Percentiles rank a stretch among this genome's conserved stretches.
phyloP scores from a whole-genome alignment of 1,140 invertebrate species.

The Cardiocondyla obscurior region DNA sequence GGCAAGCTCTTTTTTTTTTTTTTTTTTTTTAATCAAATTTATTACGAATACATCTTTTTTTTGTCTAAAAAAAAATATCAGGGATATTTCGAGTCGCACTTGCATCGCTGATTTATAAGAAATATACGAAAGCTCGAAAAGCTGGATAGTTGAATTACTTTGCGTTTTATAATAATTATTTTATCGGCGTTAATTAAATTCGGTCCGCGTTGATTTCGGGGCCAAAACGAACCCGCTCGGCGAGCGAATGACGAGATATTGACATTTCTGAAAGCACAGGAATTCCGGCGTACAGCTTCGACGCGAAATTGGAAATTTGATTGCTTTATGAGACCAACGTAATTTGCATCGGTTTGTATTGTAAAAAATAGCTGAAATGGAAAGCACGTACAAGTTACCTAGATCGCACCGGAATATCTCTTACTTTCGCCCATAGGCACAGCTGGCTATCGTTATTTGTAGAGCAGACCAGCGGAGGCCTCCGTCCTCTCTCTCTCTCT shows the following conservation, averaged over 20 bases:
- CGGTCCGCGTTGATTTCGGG: no score
- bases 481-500: background rate
- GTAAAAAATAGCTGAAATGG: slow-evolving; percentile 33
- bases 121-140: no score
- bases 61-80: no score
- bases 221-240: no score
- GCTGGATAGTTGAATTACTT: no score
- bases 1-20: background rate
- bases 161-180: no score
- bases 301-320: background rate
- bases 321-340: background rate
- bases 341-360: slow-evolving; percentile 21
- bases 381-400: slow-evolving; percentile 5
- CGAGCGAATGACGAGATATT: background rate
- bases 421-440: slow-evolving; percentile 4
- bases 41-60: background rate
- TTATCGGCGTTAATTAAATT: no score
- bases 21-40: background rate
- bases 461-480: background rate
- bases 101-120: no score
- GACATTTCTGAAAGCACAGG: background rate
- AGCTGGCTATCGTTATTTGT: slow-evolving; percentile 29
- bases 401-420: slow-evolving; percentile 10
- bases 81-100: no score
- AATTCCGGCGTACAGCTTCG: background rate